phyloP scores from a whole-genome alignment of 2,888 invertebrate genomes.

The Andrena hattorfiana region DNA sequence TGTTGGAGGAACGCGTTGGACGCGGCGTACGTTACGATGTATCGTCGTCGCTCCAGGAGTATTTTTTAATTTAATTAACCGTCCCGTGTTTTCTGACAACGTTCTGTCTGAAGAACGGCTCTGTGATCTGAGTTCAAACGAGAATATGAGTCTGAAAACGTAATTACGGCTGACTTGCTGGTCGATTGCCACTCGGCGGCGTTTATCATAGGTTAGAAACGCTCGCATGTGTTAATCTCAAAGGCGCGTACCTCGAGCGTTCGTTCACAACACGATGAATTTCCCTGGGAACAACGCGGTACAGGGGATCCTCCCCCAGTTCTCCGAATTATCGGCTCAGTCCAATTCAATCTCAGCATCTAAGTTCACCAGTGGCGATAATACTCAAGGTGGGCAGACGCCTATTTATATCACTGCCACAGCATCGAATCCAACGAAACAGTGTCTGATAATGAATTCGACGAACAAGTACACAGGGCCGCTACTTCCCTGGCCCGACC shows the following conservation, averaged over 20 bases:
- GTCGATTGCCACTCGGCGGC: constrained; percentile 23
- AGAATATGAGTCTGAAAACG: constrained; percentile 56
- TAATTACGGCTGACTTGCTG: constrained; percentile 19
- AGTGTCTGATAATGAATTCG: constrained; percentile 76
- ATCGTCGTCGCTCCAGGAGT: constrained; percentile 49
- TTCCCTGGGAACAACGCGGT: constrained; percentile 76
- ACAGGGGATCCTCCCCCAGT: constrained; percentile 80
- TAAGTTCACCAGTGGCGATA: constrained; percentile 70
- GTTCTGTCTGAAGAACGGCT: constrained; percentile 10
- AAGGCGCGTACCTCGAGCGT: constrained; percentile 21
- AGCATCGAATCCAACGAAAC: constrained; percentile 75
- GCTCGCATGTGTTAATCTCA: constrained; percentile 42
- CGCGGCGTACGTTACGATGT: constrained; percentile 74
- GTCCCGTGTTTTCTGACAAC: constrained; percentile 43
- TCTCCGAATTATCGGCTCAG: constrained; percentile 80
- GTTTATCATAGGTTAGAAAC: constrained; percentile 67
- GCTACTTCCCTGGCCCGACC: constrained; percentile 80
- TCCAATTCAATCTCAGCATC: constrained; percentile 69
- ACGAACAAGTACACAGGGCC: constrained; percentile 79
- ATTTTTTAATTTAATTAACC: constrained; percentile 70
- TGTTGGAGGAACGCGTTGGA: constrained; percentile 72
- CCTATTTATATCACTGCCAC: constrained; percentile 78
- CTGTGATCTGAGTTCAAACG: background rate
- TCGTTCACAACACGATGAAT: constrained; percentile 76
- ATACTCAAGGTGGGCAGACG: constrained; percentile 70